Conservation (phyloP, 2,797 vertebrate species). For the Nannoperca australis region DNA sequence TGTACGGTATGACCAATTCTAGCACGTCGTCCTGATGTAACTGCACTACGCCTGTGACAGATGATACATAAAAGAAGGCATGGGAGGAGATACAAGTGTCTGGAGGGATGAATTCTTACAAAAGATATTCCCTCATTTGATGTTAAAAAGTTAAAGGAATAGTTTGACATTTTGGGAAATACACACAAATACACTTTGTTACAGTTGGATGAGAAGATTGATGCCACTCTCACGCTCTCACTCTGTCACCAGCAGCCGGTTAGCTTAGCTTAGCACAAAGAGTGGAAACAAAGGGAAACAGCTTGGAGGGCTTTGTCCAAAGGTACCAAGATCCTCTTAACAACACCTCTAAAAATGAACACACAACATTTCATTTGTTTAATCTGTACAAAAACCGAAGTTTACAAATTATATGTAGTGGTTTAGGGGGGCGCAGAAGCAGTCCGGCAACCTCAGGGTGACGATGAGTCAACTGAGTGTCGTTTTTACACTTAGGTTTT, state of each 20-base stretch:
- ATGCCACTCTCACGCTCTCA: not conserved
- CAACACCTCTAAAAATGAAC: not conserved
- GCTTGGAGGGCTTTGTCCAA: not conserved
- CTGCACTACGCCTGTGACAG: constrained; percentile 66
- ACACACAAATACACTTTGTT: not conserved
- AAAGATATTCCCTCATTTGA: constrained; percentile 1
- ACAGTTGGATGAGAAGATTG: not conserved
- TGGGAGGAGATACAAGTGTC: not conserved
- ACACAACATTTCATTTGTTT: not conserved
- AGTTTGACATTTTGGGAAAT: not conserved
- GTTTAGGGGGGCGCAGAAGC: not conserved
- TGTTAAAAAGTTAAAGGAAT: constrained; percentile 4
- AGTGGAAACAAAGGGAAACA: constrained; percentile 30
- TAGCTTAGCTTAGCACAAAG: constrained; percentile 20
- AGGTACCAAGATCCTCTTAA: not conserved
- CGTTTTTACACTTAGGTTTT: not conserved
- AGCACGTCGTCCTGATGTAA: constrained; percentile 68
- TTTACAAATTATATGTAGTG: not conserved
- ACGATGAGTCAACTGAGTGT: not conserved
- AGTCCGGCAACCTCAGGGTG: not conserved
- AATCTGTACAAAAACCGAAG: not conserved
- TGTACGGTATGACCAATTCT: constrained; percentile 63
- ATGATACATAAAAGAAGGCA: not conserved
- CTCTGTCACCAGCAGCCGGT: not conserved
- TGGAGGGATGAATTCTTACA: constrained; percentile 4